A percentile compares a stretch with the other conserved stretches of the same genome.
These are phyloP conservation scores for Bombylius major DNA, from an alignment of 2,888 invertebrate species.

Conservation along the genomic window DNA sequence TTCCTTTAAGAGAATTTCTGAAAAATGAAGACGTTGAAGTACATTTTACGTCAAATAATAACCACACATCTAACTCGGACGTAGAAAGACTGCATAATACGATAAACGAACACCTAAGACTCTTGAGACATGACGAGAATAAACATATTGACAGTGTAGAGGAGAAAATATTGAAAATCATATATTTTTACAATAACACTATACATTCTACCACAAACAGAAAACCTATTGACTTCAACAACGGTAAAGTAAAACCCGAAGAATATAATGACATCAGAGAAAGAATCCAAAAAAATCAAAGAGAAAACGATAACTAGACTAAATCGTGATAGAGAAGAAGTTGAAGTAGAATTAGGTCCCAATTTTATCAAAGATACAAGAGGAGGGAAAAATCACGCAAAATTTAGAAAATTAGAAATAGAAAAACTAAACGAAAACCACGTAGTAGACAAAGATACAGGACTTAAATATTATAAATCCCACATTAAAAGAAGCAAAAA, in stretches of 20 bases:
- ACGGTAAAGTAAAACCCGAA: conserved; percentile 10
- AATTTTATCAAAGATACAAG: not conserved
- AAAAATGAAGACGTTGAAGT: conserved; percentile 9
- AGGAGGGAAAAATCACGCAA: conserved; percentile 7
- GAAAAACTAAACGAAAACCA: conserved; percentile 11
- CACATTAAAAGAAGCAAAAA: conserved; percentile 12
- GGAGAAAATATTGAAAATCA: conserved; percentile 4
- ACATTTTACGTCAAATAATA: conserved; percentile 13
- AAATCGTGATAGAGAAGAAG: conserved; percentile 4
- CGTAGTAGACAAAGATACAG: conserved; percentile 6
- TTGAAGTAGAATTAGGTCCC: not conserved
- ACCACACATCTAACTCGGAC: conserved; percentile 11
- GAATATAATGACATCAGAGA: conserved; percentile 11
- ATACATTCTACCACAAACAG: not conserved
- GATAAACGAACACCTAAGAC: conserved; percentile 12
- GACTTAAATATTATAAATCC: conserved; percentile 14
- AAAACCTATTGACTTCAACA: conserved; percentile 13
- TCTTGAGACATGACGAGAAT: conserved; percentile 13
- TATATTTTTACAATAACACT: conserved; percentile 8
- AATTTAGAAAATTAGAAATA: conserved; percentile 12
- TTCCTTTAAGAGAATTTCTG: conserved; percentile 13
- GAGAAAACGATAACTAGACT: not conserved
- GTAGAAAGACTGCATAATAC: too few species aligned
- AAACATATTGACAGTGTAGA: conserved; percentile 7
- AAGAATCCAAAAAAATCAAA: not conserved